Evolutionary conservation across 2,113 vertebrate species (phyloP).

Genomic region (Petaurus breviceps): DNA sequence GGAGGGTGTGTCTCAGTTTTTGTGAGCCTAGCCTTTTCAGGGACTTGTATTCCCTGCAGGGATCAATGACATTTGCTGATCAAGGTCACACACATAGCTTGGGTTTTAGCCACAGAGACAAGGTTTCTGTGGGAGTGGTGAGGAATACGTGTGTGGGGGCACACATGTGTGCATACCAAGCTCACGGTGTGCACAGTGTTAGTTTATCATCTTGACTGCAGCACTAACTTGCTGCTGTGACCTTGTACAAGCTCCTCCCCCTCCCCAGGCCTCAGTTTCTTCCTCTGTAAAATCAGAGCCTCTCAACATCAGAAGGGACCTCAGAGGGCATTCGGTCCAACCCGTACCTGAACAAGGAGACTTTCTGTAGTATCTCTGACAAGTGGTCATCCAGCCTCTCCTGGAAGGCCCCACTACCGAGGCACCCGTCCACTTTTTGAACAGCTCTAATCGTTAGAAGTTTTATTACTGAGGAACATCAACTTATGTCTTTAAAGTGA

Average conservation of each 20-base stretch:
- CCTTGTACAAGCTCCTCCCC: background rate
- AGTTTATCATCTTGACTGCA: background rate
- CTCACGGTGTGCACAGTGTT: background rate
- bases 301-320: background rate
- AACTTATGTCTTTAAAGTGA: background rate
- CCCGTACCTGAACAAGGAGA: background rate
- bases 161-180: no score
- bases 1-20: background rate
- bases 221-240: background rate
- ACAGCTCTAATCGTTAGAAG: background rate
- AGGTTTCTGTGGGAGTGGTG: no score
- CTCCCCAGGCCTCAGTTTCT: background rate
- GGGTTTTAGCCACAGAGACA: background rate
- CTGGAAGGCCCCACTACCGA: background rate
- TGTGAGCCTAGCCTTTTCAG: background rate
- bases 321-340: background rate
- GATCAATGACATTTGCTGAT: background rate
- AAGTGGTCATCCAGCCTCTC: background rate
- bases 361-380: background rate
- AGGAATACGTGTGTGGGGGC: no score
- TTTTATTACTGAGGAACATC: background rate
- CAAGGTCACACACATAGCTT: background rate
- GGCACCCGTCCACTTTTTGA: background rate
- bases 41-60: background rate
- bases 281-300: background rate